Evolutionary conservation across 2,888 invertebrate genomes (phyloP).

Genomic region (Pheosia tremula): DNA sequence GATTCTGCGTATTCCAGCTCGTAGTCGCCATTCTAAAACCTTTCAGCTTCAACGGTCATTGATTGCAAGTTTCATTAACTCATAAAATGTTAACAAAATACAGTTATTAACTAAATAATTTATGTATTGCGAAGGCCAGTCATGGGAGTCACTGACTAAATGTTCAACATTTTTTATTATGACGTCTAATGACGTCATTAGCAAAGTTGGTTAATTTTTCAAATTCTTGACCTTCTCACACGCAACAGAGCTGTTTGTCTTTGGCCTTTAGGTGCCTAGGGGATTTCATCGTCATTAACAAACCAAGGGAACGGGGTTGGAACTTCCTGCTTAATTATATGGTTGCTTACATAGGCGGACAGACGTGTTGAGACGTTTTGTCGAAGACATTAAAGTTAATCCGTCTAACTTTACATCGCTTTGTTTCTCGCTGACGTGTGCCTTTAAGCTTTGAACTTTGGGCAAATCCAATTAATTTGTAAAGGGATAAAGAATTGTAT

Average conservation of each 20-base stretch:
- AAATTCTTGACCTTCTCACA: constrained; percentile 40
- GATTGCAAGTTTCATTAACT: too few relatives aligned
- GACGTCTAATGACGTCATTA: constrained; percentile 28
- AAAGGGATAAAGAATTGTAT: neutral
- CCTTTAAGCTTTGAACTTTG: constrained; percentile 8
- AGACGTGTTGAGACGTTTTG: constrained; percentile 41
- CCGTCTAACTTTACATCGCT: constrained; percentile 42
- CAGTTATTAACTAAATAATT: neutral
- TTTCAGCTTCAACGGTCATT: too few relatives aligned
- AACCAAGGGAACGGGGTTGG: constrained; percentile 51
- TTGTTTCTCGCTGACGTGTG: constrained; percentile 32
- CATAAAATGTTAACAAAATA: neutral
- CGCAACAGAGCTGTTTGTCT: constrained; percentile 62
- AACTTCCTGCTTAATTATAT: constrained; percentile 70
- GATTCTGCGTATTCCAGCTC: too few relatives aligned
- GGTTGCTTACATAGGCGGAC: constrained; percentile 54
- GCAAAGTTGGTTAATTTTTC: constrained; percentile 44
- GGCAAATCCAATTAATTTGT: constrained; percentile 6
- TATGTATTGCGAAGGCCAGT: neutral
- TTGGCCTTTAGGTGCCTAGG: constrained; percentile 43
- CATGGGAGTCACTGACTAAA: neutral
- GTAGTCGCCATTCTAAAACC: too few relatives aligned
- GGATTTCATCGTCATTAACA: constrained; percentile 59
- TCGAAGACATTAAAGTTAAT: constrained; percentile 47
- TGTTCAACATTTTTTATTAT: constrained; percentile 6